A percentile compares a stretch with the other conserved stretches of the same genome.
These are phyloP conservation scores for Ceramica pisi DNA, from an alignment of 2,888 invertebrate genomes.

Conservation along the genomic window DNA sequence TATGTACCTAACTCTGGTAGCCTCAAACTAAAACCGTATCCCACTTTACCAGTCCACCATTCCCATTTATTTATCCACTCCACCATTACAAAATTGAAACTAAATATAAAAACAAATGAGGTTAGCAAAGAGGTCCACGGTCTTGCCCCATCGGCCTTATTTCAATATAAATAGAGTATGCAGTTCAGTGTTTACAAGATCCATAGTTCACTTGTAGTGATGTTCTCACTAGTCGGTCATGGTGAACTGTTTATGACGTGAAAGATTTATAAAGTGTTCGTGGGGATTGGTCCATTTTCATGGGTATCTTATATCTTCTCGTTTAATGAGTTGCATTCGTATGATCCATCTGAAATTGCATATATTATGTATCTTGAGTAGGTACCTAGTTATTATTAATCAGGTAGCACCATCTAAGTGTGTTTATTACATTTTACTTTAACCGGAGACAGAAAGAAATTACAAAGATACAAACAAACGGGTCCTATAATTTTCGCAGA, in stretches of 20 bases:
- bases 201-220: conserved; percentile 33
- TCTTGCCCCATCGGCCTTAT: conserved; percentile 60
- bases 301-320: conserved; percentile 6
- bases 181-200: conserved; percentile 57
- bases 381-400: too few species aligned
- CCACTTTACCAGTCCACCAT: conserved; percentile 24
- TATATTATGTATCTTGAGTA: too few species aligned
- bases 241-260: conserved; percentile 54
- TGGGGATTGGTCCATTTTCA: conserved; percentile 8
- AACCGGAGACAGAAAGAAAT: too few species aligned
- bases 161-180: conserved; percentile 59
- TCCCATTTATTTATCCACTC: conserved; percentile 26
- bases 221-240: conserved; percentile 60
- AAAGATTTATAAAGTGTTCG: conserved; percentile 18
- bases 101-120: conserved; percentile 44
- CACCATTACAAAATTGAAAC: conserved; percentile 45
- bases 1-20: background rate
- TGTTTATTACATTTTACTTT: too few species aligned
- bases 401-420: too few species aligned
- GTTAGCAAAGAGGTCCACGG: conserved; percentile 42
- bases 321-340: background rate
- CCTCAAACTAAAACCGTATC: conserved; percentile 19
- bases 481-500: too few species aligned
- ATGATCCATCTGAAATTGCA: conserved; percentile 1
- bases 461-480: too few species aligned